These are phyloP conservation scores for Lordiphosa fenestrarum DNA, from an alignment of 2,888 invertebrate genomes.

Conservation along the genomic window DNA sequence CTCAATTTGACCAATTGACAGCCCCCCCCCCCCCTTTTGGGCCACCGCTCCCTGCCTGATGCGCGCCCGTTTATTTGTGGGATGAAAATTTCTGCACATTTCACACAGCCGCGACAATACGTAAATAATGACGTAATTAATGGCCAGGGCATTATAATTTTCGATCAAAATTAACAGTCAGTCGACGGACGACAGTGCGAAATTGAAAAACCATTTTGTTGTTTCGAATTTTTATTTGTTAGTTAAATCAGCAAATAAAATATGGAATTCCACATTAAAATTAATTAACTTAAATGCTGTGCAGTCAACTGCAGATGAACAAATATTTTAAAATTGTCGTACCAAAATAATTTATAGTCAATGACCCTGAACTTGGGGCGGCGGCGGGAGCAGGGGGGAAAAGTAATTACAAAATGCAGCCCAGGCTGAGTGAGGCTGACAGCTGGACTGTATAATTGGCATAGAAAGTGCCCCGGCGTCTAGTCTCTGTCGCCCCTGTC, in stretches of 20 bases:
- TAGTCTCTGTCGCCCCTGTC: constrained; percentile 6
- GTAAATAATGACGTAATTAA: constrained; percentile 67
- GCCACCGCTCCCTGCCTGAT: no score
- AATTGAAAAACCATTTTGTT: background rate
- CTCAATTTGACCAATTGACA: no score
- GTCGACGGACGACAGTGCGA: constrained; percentile 37
- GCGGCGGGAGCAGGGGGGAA: constrained; percentile 1
- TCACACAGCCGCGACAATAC: constrained; percentile 22
- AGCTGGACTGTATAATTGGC: no score
- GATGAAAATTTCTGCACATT: constrained; percentile 34
- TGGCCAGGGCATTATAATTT: constrained; percentile 48
- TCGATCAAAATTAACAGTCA: constrained; percentile 53
- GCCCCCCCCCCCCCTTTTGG: no score
- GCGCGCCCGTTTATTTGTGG: background rate
- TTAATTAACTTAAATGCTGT: constrained; percentile 25
- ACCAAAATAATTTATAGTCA: constrained; percentile 20
- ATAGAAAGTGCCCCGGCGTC: no score
- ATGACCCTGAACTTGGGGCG: constrained; percentile 57
- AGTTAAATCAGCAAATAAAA: constrained; percentile 33
- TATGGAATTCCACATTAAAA: constrained; percentile 25
- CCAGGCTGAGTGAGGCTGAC: constrained; percentile 27
- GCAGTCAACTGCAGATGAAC: constrained; percentile 9
- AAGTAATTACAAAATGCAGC: constrained; percentile 70
- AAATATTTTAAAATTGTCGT: constrained; percentile 1
- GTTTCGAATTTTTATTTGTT: constrained; percentile 21